Base-by-base conservation (phyloP, 2,797 vertebrate species). In the Catharus ustulatus region DNA sequence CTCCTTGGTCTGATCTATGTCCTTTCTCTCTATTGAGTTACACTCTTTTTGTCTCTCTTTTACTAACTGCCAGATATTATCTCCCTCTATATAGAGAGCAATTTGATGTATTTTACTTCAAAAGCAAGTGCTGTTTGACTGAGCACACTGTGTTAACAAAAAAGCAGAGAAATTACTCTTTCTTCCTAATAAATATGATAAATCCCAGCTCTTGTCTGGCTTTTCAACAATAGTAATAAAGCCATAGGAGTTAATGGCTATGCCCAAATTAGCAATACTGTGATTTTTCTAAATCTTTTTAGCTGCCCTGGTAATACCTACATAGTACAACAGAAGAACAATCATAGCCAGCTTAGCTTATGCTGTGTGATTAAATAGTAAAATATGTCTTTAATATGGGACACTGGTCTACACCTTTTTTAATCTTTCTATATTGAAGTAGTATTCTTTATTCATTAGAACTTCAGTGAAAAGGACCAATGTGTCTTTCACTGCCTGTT, bases 91-190 rank as follows among this genome's bases (percentile, higher is more conserved):
- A 42, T 3, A 59, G 45, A 78, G 66, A 79, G 18, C 0, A 1
- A 43, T 84, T 71, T 79, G 74, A 86, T 58, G 26, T 45, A 51
- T 93, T 90, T 76, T 84, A 66, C 42, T 92, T 90, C 59, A 76
- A 87, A 95, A 76, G 32, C 40, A 84, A 93, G 43, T 36, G 20
- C 36, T 43, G 13, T 88, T 89, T 89, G 36, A 89, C 55, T 1
- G 32, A 94, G 46, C 52, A 69, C 40, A 63, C 15, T n/a, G 24
- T 59, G 27, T 52, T 79, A 84, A 68, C 49, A 84, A 78, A 90
- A 93, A 62, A 54, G 11, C 42, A 78, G 48, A 45, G 66, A 36
- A 94, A 86, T 18, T 4, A 30, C 27, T 82, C 18, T 52, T 64
- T 66, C 48, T 90, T 63, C 51, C 51, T 72, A 66, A 66, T 69